Conservation (phyloP, 2,113 vertebrate species). For the Ictalurus punctatus region DNA sequence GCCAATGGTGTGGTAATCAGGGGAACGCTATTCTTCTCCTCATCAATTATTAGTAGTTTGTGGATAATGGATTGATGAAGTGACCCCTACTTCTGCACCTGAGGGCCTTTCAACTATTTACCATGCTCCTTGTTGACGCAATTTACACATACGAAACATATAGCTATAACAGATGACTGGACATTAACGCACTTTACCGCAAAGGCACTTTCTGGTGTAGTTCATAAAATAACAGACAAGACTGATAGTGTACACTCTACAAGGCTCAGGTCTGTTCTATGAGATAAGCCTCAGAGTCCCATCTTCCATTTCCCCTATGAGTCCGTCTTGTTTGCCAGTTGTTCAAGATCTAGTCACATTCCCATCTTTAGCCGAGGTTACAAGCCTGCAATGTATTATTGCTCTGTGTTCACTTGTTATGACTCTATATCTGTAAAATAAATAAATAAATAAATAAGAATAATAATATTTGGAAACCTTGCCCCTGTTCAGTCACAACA, state of each 20-base stretch:
- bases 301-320: slow-evolving; percentile 23
- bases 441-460: background rate
- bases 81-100: slow-evolving; percentile 35
- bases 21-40: slow-evolving; percentile 50
- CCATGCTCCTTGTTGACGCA: slow-evolving; percentile 35
- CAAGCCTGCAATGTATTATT: slow-evolving; percentile 1
- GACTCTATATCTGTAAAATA: slow-evolving; percentile 12
- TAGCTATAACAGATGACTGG: slow-evolving; percentile 25
- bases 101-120: slow-evolving; percentile 51
- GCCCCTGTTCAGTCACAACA: slow-evolving; percentile 33
- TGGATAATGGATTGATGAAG: slow-evolving; percentile 53
- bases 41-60: slow-evolving; percentile 61
- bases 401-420: background rate
- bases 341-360: slow-evolving; percentile 17
- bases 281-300: slow-evolving; percentile 36
- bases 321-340: slow-evolving; percentile 21
- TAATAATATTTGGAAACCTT: background rate
- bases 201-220: slow-evolving; percentile 11
- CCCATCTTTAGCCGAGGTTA: slow-evolving; percentile 16
- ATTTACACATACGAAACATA: slow-evolving; percentile 31
- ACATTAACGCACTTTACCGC: slow-evolving; percentile 15
- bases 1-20: slow-evolving; percentile 50
- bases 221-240: slow-evolving; percentile 36
- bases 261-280: slow-evolving; percentile 26
- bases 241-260: slow-evolving; percentile 28